Conservation (phyloP, 2,888 invertebrate genomes). For the Gari tellinella region DNA sequence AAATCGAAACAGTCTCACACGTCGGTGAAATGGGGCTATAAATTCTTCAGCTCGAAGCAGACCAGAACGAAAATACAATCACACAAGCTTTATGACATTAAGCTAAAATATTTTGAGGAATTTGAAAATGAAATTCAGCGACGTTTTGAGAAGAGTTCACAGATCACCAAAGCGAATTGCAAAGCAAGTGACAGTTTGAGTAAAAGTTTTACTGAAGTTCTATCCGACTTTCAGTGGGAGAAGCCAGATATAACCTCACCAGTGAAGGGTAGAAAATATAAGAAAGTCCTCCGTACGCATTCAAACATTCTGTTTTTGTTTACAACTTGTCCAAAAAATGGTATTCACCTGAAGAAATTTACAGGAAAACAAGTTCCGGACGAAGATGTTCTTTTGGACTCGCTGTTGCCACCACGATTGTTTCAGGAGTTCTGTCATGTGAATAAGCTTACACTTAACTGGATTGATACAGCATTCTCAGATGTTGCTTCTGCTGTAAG, state of each 20-base stretch:
- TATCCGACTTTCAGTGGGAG: conserved; percentile 78
- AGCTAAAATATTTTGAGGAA: conserved; percentile 73
- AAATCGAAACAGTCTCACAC: conserved; percentile 42
- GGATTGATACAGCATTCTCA: conserved; percentile 69
- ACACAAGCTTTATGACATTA: conserved; percentile 69
- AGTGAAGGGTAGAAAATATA: conserved; percentile 56
- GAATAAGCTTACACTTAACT: conserved; percentile 66
- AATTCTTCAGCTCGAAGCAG: conserved; percentile 68
- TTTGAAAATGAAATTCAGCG: conserved; percentile 73
- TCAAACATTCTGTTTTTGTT: conserved; percentile 71
- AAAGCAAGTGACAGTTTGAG: conserved; percentile 39
- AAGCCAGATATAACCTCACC: conserved; percentile 74
- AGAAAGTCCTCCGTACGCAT: conserved; percentile 6
- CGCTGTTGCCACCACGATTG: conserved; percentile 70
- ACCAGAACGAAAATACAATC: conserved; percentile 56
- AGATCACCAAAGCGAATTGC: not conserved
- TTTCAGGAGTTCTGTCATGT: conserved; percentile 64
- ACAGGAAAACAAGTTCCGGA: conserved; percentile 76
- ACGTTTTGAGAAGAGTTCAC: conserved; percentile 39
- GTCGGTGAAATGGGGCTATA: conserved; percentile 75
- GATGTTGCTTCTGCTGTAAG: too few species aligned
- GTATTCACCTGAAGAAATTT: conserved; percentile 62
- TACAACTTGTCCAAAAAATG: conserved; percentile 66
- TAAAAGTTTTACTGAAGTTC: conserved; percentile 71
- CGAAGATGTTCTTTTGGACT: conserved; percentile 74